These are phyloP conservation scores for Ptychochromis oligacanthus DNA, from an alignment of 2,113 vertebrate genomes.

Conservation along the genomic window DNA sequence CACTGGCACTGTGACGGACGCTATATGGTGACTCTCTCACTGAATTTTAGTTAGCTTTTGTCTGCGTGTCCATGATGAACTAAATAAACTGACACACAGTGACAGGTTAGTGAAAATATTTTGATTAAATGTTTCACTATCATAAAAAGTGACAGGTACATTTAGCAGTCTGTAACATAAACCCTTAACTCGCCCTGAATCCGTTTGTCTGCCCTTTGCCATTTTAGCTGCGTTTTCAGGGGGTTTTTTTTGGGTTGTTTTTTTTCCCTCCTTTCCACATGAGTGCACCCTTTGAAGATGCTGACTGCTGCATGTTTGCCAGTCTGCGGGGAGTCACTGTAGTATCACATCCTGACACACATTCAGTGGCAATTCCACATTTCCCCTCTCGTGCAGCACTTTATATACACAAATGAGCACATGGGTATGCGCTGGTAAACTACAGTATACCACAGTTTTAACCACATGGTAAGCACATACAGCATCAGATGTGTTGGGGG, in stretches of 20 bases:
- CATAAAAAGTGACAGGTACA: background rate
- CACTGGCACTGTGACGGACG: background rate
- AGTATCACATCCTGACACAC: background rate
- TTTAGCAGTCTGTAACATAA: background rate
- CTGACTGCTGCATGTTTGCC: conserved; percentile 7
- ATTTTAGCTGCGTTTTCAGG: background rate
- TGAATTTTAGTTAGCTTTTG: background rate
- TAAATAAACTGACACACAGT: background rate
- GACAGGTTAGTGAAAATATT: background rate
- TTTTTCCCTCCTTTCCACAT: background rate
- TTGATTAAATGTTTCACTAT: background rate
- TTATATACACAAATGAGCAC: background rate
- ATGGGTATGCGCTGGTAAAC: background rate
- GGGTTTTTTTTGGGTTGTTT: no score
- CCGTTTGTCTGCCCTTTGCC: background rate
- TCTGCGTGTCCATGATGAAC: background rate
- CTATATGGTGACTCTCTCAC: background rate
- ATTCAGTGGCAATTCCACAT: background rate
- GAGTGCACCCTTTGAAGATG: conserved; percentile 4
- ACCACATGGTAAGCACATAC: background rate
- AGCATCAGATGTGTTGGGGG: background rate
- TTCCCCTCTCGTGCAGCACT: background rate
- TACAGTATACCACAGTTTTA: background rate
- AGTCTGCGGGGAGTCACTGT: background rate
- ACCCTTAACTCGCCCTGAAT: background rate